These are phyloP conservation scores for Drosophila subsilvestris DNA, from an alignment of 2,888 invertebrate species.

Conservation along the genomic window DNA sequence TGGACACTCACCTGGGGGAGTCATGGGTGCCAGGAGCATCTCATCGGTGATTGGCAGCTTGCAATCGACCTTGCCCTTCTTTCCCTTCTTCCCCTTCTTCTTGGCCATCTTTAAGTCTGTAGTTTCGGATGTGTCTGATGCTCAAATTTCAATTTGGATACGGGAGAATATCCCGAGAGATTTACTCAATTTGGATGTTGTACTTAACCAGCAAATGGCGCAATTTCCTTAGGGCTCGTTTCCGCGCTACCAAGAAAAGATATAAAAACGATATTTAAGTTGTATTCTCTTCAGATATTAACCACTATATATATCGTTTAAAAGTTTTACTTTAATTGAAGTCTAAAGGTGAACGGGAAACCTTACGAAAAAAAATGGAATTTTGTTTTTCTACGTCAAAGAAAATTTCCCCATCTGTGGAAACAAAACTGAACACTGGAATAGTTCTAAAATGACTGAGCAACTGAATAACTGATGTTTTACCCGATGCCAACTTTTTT, in stretches of 20 bases:
- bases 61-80: slow-evolving; percentile 39
- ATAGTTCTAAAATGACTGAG: not conserved
- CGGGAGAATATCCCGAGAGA: slow-evolving; percentile 35
- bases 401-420: slow-evolving; percentile 31
- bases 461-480: not conserved
- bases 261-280: not conserved
- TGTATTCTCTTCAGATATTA: not conserved
- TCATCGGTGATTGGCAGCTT: slow-evolving; percentile 14
- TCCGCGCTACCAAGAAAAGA: slow-evolving; percentile 73
- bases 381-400: slow-evolving; percentile 23
- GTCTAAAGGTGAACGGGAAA: slow-evolving; percentile 1
- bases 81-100: slow-evolving; percentile 41
- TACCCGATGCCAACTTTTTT: slow-evolving; percentile 13
- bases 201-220: slow-evolving; percentile 81
- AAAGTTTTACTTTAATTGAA: not conserved
- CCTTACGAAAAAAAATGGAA: slow-evolving; percentile 30
- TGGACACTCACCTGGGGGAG: slow-evolving; percentile 32
- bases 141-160: slow-evolving; percentile 44
- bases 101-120: slow-evolving; percentile 30
- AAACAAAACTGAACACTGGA: slow-evolving; percentile 9
- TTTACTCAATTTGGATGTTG: slow-evolving; percentile 68
- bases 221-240: slow-evolving; percentile 80
- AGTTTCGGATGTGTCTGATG: slow-evolving; percentile 23
- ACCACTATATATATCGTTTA: no score
- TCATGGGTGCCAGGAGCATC: slow-evolving; percentile 26